These are phyloP conservation scores for Pyrocoelia pectoralis DNA, from an alignment of 2,888 invertebrate species.

Conservation along the genomic window DNA sequence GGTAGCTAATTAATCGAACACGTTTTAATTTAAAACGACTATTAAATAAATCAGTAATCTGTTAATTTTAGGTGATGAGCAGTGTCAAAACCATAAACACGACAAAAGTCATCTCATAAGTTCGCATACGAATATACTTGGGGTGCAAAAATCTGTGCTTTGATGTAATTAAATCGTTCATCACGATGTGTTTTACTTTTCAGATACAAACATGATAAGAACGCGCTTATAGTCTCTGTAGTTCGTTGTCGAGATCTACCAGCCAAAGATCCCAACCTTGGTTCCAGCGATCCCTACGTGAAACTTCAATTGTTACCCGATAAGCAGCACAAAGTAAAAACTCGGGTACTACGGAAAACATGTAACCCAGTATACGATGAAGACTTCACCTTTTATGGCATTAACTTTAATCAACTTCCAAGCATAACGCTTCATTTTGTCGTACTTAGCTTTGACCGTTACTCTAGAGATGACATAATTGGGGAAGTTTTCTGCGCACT, in stretches of 20 bases:
- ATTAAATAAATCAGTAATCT: too few relatives aligned
- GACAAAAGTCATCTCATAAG: too few relatives aligned
- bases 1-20: too few relatives aligned
- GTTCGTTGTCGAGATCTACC: constrained; percentile 90
- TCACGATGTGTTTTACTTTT: constrained; percentile 35
- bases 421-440: constrained; percentile 94
- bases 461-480: constrained; percentile 97
- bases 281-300: constrained; percentile 95
- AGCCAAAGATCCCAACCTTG: constrained; percentile 80
- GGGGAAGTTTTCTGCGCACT: constrained; percentile 95
- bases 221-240: constrained; percentile 90
- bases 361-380: constrained; percentile 97
- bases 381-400: constrained; percentile 98
- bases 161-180: background rate
- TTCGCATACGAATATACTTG: too few relatives aligned
- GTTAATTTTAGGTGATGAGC: too few relatives aligned
- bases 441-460: constrained; percentile 90
- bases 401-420: constrained; percentile 84
- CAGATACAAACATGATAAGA: constrained; percentile 89
- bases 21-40: too few relatives aligned
- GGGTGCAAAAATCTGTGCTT: too few relatives aligned
- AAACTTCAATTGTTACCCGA: constrained; percentile 97
- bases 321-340: constrained; percentile 97
- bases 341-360: constrained; percentile 94
- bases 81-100: too few relatives aligned